phyloP scores from a whole-genome alignment of 2,888 invertebrate species.

The Anoplius nigerrimus region DNA sequence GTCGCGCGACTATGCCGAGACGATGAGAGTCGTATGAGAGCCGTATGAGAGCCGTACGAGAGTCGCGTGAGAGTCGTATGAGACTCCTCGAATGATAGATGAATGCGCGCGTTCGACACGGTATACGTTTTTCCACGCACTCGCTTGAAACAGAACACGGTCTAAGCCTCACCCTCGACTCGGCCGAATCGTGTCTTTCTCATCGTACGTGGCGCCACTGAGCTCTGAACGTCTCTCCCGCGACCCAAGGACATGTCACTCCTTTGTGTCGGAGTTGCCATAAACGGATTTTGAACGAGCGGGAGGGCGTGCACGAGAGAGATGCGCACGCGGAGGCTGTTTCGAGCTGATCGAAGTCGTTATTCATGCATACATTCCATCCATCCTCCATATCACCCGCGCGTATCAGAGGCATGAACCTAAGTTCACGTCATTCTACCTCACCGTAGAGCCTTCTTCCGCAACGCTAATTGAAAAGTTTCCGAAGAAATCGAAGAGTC shows the following conservation, averaged over 20 bases:
- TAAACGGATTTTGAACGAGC: no score
- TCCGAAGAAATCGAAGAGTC: no score
- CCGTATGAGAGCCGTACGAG: no score
- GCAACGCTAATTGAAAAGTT: neutral
- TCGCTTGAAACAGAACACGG: slow-evolving; percentile 15
- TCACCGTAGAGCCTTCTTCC: slow-evolving; percentile 7
- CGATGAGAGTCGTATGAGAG: no score
- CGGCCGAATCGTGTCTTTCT: slow-evolving; percentile 1
- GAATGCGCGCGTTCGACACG: no score
- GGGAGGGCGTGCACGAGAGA: neutral
- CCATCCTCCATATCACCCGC: slow-evolving; percentile 8
- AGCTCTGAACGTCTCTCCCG: no score
- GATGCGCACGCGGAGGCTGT: neutral
- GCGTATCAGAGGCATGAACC: slow-evolving; percentile 5
- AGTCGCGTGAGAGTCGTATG: no score
- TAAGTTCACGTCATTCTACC: slow-evolving; percentile 15
- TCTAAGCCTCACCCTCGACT: slow-evolving; percentile 10
- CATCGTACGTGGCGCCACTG: no score
- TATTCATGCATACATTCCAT: slow-evolving; percentile 11
- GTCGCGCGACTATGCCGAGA: no score
- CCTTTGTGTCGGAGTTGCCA: no score
- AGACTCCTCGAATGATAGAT: neutral
- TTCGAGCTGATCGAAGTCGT: slow-evolving; percentile 8
- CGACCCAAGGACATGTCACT: no score
- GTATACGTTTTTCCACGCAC: slow-evolving; percentile 8